Evolutionary conservation across 2,113 vertebrate genomes (phyloP).

Genomic region (Tenebrosternarchus preto): DNA sequence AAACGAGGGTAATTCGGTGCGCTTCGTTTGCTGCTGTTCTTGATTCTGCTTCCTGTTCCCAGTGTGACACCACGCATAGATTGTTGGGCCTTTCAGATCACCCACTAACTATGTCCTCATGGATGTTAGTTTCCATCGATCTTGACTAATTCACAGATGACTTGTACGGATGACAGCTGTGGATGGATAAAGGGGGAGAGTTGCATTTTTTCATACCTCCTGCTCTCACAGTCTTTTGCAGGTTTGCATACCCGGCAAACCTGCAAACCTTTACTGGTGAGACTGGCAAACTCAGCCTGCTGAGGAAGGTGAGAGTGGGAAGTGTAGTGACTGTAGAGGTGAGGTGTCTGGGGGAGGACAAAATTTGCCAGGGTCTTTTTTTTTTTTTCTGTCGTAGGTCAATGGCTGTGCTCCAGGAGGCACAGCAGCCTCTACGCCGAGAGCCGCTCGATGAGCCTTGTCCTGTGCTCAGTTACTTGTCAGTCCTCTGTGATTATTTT

Average conservation of each 20-base stretch:
- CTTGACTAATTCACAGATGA: slow-evolving; percentile 5
- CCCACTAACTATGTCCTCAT: not conserved
- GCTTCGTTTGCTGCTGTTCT: not conserved
- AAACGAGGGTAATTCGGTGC: too few species aligned
- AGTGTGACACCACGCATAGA: not conserved
- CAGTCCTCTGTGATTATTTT: slow-evolving; percentile 56
- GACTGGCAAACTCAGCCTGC: not conserved
- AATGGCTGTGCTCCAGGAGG: slow-evolving; percentile 39
- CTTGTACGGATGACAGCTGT: slow-evolving; percentile 37
- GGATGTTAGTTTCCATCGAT: not conserved
- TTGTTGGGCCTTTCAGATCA: not conserved
- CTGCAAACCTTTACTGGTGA: not conserved
- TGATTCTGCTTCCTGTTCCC: not conserved
- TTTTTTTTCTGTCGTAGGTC: slow-evolving; percentile 49
- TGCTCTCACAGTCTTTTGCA: slow-evolving; percentile 34
- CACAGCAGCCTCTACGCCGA: slow-evolving; percentile 56
- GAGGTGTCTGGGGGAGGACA: slow-evolving; percentile 23
- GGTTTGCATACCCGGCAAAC: slow-evolving; percentile 40
- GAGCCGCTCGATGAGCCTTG: slow-evolving; percentile 49
- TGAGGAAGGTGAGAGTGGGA: not conserved
- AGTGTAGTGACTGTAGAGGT: not conserved
- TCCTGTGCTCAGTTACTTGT: slow-evolving; percentile 56
- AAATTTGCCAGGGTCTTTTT: slow-evolving; percentile 35
- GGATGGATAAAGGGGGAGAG: too few species aligned
- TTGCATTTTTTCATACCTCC: too few species aligned